phyloP scores from a whole-genome alignment of 2,113 vertebrate species.

The Bombycilla garrulus region DNA sequence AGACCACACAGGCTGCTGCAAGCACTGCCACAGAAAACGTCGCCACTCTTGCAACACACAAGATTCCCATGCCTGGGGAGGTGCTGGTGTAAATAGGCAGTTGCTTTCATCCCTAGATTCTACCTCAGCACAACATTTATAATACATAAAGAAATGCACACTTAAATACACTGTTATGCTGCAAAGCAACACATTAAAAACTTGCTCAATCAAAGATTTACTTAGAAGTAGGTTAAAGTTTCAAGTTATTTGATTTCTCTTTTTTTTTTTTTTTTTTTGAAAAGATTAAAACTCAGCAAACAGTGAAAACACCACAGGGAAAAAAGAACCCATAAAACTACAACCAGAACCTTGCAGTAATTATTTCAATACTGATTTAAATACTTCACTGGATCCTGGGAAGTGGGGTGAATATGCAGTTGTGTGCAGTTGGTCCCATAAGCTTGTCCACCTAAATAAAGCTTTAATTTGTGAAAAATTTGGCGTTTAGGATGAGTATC shows the following conservation, averaged over 20 bases:
- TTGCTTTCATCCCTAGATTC: not conserved
- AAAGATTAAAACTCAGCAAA: constrained; percentile 1
- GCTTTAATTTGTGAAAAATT: not conserved
- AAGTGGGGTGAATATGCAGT: not conserved
- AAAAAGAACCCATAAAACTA: not conserved
- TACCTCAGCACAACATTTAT: not conserved
- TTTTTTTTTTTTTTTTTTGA: not conserved
- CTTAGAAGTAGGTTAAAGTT: not conserved
- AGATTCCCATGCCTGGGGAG: not conserved
- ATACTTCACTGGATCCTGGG: not conserved
- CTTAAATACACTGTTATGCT: not conserved
- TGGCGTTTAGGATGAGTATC: not conserved
- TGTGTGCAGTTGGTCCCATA: not conserved
- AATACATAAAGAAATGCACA: not conserved
- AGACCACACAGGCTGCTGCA: constrained; percentile 61
- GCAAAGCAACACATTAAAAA: not conserved
- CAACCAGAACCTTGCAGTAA: not conserved
- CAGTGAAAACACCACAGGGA: not conserved
- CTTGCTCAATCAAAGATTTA: not conserved
- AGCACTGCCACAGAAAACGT: not conserved
- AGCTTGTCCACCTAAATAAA: not conserved
- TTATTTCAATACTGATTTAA: not conserved
- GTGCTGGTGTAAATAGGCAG: not conserved
- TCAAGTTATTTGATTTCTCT: not conserved
- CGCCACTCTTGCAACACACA: constrained; percentile 23